Percentiles rank a stretch among this genome's conserved stretches.
Evolutionary conservation across 2,797 vertebrate genomes (phyloP).

Genomic region (Siniperca undulata): DNA sequence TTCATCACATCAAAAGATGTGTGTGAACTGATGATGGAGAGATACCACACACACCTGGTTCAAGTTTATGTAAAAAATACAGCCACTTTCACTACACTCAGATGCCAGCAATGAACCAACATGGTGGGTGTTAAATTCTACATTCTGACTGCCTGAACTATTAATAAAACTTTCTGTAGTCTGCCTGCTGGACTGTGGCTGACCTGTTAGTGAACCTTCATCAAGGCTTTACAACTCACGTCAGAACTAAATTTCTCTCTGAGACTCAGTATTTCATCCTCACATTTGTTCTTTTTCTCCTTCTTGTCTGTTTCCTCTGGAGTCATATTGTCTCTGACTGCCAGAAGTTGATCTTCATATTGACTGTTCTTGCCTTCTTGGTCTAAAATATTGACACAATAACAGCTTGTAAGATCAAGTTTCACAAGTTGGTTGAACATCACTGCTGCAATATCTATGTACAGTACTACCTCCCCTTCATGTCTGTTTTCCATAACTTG

Average conservation of each 20-base stretch:
- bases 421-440: slow-evolving; percentile 9
- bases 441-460: background rate
- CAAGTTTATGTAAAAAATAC: background rate
- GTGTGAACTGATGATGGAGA: background rate
- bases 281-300: slow-evolving; percentile 17
- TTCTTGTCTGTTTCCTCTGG: background rate
- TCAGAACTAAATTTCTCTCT: slow-evolving; percentile 1
- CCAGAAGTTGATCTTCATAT: slow-evolving; percentile 6
- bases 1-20: background rate
- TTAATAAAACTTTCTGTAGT: background rate
- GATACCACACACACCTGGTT: background rate
- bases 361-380: slow-evolving; percentile 3
- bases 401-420: background rate
- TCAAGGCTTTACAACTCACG: background rate
- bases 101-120: background rate
- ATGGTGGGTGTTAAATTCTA: background rate
- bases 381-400: slow-evolving; percentile 15
- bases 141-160: background rate
- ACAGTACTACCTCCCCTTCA: background rate
- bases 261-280: background rate
- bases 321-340: background rate
- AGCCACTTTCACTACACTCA: background rate
- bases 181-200: slow-evolving; percentile 2
- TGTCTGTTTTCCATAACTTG: background rate
- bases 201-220: slow-evolving; percentile 18